phyloP scores from a whole-genome alignment of 2,888 invertebrate species.

The Arctia plantaginis region DNA sequence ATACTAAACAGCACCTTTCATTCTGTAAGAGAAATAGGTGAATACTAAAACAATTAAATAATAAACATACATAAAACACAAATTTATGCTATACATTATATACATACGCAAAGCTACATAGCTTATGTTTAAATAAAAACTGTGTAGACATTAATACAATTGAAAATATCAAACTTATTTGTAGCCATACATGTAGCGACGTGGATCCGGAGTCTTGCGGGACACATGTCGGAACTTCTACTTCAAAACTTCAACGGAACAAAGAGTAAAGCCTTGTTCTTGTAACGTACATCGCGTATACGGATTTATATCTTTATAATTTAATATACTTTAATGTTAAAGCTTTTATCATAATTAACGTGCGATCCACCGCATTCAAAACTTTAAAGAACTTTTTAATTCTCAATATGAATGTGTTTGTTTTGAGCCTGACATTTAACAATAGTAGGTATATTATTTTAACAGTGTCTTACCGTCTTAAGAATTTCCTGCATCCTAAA shows the following conservation, averaged over 20 bases:
- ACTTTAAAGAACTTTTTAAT: not conserved
- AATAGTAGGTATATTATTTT: too few relatives aligned
- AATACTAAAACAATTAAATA: not conserved
- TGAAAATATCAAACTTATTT: conserved; percentile 44
- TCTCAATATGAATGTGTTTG: not conserved
- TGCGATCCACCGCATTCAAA: conserved; percentile 22
- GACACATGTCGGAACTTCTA: conserved; percentile 80
- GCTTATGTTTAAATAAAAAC: conserved; percentile 13
- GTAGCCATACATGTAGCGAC: conserved; percentile 38
- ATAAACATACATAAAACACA: too few relatives aligned
- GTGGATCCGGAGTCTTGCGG: conserved; percentile 65
- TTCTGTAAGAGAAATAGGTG: not conserved
- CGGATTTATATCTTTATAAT: conserved; percentile 62
- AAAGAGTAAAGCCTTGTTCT: conserved; percentile 78
- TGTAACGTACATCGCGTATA: conserved; percentile 56
- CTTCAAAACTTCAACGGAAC: conserved; percentile 73
- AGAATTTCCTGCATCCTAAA: too few relatives aligned
- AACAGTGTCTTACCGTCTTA: too few relatives aligned
- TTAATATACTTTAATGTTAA: conserved; percentile 59
- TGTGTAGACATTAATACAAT: conserved; percentile 34
- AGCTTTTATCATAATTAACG: conserved; percentile 60
- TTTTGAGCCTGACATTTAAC: not conserved
- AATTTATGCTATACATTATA: too few relatives aligned
- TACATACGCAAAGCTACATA: not conserved
- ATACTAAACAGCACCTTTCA: not conserved